Evolutionary conservation across 2,113 vertebrate genomes (phyloP), one percentile per base, ranked within the genome.

Genomic region (Sisor rabdophorus): DNA sequence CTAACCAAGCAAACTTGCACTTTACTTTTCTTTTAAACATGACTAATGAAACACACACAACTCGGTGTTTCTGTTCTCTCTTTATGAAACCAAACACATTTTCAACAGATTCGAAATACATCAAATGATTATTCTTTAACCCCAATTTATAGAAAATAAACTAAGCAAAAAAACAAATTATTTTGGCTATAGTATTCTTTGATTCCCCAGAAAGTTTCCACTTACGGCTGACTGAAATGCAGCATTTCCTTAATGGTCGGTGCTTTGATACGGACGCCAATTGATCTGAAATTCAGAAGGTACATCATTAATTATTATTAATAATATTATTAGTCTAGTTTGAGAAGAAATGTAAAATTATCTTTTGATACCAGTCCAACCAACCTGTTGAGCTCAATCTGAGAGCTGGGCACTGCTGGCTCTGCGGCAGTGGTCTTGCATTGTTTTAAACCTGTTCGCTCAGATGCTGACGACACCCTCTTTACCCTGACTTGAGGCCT

Each of bases 221-320:
- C 20, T 26, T 79, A 80, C 22, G 83, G 70, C 7, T 76, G 80
- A 59, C 92, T 87, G 55, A 93, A 85, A 59, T 93, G 87, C 2
- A 94, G 83, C 64, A 92, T 63, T 0, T 92, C 90, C 52, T 85
- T 93, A 55, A 90, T 71, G 0, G 91, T 87, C 2, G 93, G 94
- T 0, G 92, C 90, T 84, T 94, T 94, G 73, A 95, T 93, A 65
- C 93, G 89, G 2, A 93, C 92, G 9, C 90, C 86, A 20, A 88
- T 87, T 1, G 75, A 56, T 78, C 92, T 95, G 80, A 17, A 80
- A 10, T 73, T 20, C 15, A 55, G 60, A 17, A 75, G 64, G 15
- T n/a, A 61, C 0, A 22, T n/a, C 2, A 10, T 9, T 44, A 44
- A 7, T n/a, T 44, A 44, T 9, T 44, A 44, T 8, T 44, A 44